Conservation (phyloP, 2,113 vertebrate species). For the Crotalus viridis region DNA sequence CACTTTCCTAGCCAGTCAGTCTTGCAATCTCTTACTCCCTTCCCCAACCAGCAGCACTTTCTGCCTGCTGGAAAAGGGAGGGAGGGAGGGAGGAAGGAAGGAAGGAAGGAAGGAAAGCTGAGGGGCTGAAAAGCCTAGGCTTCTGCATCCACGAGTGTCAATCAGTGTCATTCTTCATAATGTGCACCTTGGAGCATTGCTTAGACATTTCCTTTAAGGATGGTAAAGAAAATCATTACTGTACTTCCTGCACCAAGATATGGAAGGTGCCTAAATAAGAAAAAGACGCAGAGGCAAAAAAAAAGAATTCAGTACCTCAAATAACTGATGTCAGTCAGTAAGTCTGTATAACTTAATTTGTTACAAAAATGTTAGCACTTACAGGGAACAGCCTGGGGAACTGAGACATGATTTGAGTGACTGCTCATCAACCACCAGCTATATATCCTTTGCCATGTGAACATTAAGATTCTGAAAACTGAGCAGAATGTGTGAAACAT, state of each 20-base stretch:
- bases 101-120: neutral
- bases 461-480: neutral
- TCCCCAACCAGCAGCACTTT: neutral
- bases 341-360: neutral
- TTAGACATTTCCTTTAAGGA: neutral
- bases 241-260: neutral
- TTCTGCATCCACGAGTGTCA: neutral
- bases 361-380: neutral
- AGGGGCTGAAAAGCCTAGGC: neutral
- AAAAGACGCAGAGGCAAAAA: neutral
- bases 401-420: neutral
- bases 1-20: neutral
- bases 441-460: neutral
- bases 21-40: neutral
- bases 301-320: neutral
- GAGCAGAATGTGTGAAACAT: neutral
- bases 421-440: neutral
- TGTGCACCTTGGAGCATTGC: rapidly evolving
- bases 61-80: neutral
- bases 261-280: neutral
- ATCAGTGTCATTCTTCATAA: neutral
- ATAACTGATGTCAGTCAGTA: neutral
- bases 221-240: neutral
- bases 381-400: neutral
- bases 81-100: neutral